Conservation (phyloP, 2,888 invertebrate genomes). For the Luperina nickerlii region DNA sequence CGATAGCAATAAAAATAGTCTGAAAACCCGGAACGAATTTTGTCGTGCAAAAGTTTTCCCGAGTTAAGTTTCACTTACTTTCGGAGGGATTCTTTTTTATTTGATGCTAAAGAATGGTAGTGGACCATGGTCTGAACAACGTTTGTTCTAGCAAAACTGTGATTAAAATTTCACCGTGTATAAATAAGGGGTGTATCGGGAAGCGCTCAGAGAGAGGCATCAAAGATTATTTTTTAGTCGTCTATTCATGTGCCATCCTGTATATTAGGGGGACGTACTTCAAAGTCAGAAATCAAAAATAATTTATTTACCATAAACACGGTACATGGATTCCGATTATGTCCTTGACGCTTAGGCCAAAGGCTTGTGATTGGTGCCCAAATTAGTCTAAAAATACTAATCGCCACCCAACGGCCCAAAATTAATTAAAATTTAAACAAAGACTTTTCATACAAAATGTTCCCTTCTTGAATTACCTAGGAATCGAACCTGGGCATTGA, state of each 20-base stretch:
- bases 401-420: no score
- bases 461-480: background rate
- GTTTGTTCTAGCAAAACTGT: no score
- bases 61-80: background rate
- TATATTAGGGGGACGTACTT: background rate
- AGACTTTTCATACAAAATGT: background rate
- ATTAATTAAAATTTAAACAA: background rate
- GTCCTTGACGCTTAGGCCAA: background rate
- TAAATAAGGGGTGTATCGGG: background rate
- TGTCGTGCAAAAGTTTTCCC: no score
- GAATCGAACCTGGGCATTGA: conserved; percentile 26
- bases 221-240: background rate
- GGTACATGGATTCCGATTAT: background rate
- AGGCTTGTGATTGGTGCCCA: background rate
- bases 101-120: no score
- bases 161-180: no score
- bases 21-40: background rate
- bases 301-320: background rate
- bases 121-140: no score
- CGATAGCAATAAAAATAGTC: background rate
- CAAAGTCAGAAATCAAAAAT: background rate
- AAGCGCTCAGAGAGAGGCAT: no score
- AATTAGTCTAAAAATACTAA: background rate
- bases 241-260: background rate
- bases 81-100: background rate